These are phyloP conservation scores for Neoseiulus cucumeris DNA, from an alignment of 1,140 invertebrate species.

Conservation along the genomic window DNA sequence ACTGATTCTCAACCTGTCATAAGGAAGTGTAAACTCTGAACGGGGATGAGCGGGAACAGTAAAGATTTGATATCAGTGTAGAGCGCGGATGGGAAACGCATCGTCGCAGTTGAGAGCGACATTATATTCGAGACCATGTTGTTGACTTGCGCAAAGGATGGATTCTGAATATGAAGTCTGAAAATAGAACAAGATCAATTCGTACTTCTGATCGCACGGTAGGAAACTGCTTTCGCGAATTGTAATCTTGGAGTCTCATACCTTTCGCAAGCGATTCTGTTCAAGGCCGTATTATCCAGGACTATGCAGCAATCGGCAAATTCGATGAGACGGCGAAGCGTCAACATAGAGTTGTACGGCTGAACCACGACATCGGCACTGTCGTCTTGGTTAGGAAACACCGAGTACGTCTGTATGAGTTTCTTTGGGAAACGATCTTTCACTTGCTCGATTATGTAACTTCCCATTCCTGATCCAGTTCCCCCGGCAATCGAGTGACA, in stretches of 20 bases:
- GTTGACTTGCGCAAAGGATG: constrained; percentile 92
- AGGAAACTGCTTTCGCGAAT: background rate
- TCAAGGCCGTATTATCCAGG: constrained; percentile 39
- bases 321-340: constrained; percentile 77
- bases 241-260: background rate
- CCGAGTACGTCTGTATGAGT: constrained; percentile 92
- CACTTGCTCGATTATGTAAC: constrained; percentile 35
- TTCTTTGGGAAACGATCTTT: constrained; percentile 81
- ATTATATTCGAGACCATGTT: constrained; percentile 93
- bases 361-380: constrained; percentile 93
- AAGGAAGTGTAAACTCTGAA: constrained; percentile 83
- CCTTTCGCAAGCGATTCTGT: constrained; percentile 75
- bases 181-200: background rate
- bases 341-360: constrained; percentile 93
- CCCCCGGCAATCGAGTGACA: constrained; percentile 98
- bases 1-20: constrained; percentile 85
- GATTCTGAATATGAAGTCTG: constrained; percentile 72
- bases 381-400: constrained; percentile 95
- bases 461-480: constrained; percentile 72
- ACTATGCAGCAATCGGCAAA: constrained; percentile 97
- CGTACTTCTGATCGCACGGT: background rate
- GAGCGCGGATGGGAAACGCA: constrained; percentile 94
- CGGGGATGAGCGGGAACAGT: constrained; percentile 86
- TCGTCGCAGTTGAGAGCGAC: constrained; percentile 84
- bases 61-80: constrained; percentile 93